These are phyloP conservation scores for Neotoxoptera formosana DNA, from an alignment of 1,140 invertebrate genomes.

Conservation along the genomic window DNA sequence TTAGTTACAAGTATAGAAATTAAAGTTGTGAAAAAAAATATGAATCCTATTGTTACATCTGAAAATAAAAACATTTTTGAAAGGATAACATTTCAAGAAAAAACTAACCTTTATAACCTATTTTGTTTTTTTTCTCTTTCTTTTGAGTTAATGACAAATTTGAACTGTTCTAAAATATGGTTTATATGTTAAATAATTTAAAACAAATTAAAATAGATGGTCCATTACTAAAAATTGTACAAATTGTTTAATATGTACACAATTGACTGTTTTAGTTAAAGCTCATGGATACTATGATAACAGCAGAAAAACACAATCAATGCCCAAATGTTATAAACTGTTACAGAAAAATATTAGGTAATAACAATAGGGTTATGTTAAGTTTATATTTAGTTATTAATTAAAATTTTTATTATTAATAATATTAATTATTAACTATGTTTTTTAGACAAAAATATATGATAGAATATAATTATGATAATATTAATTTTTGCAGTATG, in stretches of 20 bases:
- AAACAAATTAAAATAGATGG: neutral
- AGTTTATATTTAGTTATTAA: neutral
- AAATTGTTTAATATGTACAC: neutral
- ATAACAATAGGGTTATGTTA: neutral
- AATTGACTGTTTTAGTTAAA: conserved; percentile 44
- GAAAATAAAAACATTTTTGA: no score
- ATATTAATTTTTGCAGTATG: conserved; percentile 66
- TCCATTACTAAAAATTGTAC: neutral
- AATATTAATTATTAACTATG: neutral
- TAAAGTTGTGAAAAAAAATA: neutral
- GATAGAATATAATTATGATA: neutral
- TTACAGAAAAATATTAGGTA: conserved; percentile 73
- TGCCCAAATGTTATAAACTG: conserved; percentile 70
- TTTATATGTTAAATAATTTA: neutral
- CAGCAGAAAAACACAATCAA: conserved; percentile 59
- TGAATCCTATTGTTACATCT: no score
- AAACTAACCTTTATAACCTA: neutral
- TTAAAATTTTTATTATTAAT: neutral
- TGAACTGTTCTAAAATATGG: neutral
- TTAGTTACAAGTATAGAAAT: neutral
- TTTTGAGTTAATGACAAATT: neutral
- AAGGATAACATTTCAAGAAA: neutral
- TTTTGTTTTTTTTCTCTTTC: neutral
- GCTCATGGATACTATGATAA: conserved; percentile 58
- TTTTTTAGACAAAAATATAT: neutral